Percentiles rank a stretch among this genome's conserved stretches.
phyloP scores from a whole-genome alignment of 2,888 invertebrate species.

The Temnothorax unifasciatus region DNA sequence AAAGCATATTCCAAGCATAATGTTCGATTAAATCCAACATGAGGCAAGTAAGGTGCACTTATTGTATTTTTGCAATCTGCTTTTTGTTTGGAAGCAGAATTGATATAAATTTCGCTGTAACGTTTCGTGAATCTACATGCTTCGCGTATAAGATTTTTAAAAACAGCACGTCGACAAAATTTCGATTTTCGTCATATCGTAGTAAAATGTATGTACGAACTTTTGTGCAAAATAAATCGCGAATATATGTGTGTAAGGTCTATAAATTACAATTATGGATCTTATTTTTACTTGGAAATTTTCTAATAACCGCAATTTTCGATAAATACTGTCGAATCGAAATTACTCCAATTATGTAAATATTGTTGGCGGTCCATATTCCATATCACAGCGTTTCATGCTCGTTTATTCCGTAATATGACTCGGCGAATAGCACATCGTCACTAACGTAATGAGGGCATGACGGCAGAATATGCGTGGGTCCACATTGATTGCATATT shows the following conservation, averaged over 20 bases:
- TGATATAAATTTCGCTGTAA: conserved; percentile 8
- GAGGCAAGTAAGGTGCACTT: not conserved
- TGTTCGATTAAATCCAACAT: conserved; percentile 45
- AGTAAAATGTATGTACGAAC: not conserved
- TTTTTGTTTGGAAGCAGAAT: conserved; percentile 10
- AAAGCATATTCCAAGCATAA: conserved; percentile 21
- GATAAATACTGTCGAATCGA: conserved; percentile 44
- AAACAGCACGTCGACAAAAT: conserved; percentile 12
- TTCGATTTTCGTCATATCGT: not conserved
- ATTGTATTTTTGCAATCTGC: conserved; percentile 19
- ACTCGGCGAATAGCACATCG: conserved; percentile 79
- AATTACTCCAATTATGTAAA: conserved; percentile 78
- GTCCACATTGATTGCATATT: conserved; percentile 62
- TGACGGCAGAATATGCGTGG: conserved; percentile 61
- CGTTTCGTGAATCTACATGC: not conserved
- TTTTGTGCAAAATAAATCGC: no score
- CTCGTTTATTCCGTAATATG: conserved; percentile 80
- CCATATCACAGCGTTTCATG: conserved; percentile 71
- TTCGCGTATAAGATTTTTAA: not conserved
- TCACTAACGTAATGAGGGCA: conserved; percentile 67
- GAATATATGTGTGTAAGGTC: not conserved
- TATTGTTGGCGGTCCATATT: conserved; percentile 69
- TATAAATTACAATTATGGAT: not conserved
- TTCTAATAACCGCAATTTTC: conserved; percentile 41
- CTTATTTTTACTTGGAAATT: conserved; percentile 13